Conservation (phyloP, 2,113 vertebrate genomes). For the Brienomyrus brachyistius region DNA sequence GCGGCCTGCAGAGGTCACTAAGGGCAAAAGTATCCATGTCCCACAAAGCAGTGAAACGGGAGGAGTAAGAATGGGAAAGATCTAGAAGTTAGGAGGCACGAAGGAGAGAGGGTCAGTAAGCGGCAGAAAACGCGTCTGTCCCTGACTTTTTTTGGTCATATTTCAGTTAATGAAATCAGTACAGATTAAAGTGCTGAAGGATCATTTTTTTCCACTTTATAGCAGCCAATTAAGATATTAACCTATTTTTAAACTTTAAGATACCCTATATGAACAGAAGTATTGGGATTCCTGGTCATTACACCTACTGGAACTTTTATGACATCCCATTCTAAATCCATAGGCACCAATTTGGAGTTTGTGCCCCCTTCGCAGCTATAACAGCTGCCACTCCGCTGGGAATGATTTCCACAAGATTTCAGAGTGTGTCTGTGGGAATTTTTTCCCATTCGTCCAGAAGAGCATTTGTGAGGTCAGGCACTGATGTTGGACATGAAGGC, state of each 20-base stretch:
- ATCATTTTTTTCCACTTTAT: background rate
- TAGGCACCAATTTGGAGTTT: background rate
- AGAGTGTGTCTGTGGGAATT: background rate
- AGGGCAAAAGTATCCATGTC: background rate
- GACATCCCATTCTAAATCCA: background rate
- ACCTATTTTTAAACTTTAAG: conserved; percentile 15
- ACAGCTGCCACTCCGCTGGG: background rate
- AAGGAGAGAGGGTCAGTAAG: background rate
- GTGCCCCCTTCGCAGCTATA: background rate
- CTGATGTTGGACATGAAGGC: background rate
- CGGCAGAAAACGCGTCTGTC: background rate
- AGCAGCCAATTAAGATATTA: background rate
- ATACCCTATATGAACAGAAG: background rate
- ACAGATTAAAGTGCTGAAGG: background rate
- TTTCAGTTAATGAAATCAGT: background rate
- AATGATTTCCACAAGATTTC: background rate
- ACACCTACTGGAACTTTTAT: background rate
- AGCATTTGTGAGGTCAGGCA: background rate
- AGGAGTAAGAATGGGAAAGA: background rate
- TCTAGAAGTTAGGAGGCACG: background rate
- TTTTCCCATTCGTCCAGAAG: background rate
- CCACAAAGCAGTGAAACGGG: background rate
- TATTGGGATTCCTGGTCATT: background rate
- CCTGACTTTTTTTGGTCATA: background rate
- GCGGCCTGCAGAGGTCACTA: background rate